Percentiles rank a stretch among this genome's conserved stretches.
These are phyloP conservation scores for Buphagus erythrorhynchus DNA, from an alignment of 2,797 vertebrate genomes.

Conservation along the genomic window DNA sequence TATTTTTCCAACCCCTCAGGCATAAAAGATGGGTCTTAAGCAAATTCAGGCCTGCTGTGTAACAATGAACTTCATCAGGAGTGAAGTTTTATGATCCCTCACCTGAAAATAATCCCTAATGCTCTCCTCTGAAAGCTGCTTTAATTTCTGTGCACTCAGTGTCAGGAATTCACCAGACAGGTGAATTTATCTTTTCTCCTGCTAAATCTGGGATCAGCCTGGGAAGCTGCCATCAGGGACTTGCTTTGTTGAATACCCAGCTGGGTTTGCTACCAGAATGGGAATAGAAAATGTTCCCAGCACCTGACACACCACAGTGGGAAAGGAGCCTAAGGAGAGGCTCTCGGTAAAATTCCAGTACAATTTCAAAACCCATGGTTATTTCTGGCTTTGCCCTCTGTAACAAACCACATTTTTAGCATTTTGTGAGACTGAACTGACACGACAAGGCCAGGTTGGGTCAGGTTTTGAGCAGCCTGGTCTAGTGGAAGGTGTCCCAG, in stretches of 20 bases:
- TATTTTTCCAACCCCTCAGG: not conserved
- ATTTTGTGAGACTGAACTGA: not conserved
- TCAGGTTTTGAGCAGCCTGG: not conserved
- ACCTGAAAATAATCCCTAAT: not conserved
- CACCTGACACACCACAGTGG: not conserved
- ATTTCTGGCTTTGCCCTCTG: not conserved
- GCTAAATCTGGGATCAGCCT: not conserved
- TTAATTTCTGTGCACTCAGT: not conserved
- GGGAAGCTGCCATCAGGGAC: not conserved
- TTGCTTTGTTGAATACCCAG: not conserved
- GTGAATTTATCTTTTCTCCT: not conserved
- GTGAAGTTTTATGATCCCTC: not conserved
- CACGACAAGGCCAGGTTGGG: not conserved
- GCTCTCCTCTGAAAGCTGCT: not conserved
- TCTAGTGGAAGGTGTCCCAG: not conserved
- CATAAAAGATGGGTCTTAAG: not conserved
- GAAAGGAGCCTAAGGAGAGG: too few species aligned
- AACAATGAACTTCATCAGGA: not conserved
- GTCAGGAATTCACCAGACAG: not conserved
- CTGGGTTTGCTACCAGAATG: not conserved
- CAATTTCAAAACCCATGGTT: not conserved
- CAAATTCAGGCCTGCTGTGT: not conserved
- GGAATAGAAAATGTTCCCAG: not conserved
- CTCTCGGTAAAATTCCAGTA: not conserved
- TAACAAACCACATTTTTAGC: fast-evolving